phyloP scores from a whole-genome alignment of 2,888 invertebrate species.

The Quadriops clusia region DNA sequence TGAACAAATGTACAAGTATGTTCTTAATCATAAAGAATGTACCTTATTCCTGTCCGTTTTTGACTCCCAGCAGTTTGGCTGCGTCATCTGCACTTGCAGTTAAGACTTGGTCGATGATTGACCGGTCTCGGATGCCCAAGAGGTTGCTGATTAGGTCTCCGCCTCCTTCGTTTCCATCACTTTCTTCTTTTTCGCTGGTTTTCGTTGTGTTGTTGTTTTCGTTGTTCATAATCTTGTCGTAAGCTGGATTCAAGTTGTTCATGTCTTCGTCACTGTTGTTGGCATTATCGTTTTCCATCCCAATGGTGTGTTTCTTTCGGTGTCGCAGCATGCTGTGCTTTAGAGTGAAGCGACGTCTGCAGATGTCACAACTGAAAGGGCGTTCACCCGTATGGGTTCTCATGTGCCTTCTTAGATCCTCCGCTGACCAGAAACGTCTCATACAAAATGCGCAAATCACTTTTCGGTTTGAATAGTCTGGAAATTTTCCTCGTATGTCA shows the following conservation, averaged over 20 bases:
- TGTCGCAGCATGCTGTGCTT: slow-evolving; percentile 93
- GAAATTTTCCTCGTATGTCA: slow-evolving; percentile 66
- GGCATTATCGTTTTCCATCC: slow-evolving; percentile 32
- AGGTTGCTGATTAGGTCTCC: slow-evolving; percentile 80
- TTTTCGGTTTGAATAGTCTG: slow-evolving; percentile 78
- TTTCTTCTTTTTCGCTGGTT: slow-evolving; percentile 40
- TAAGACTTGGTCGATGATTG: slow-evolving; percentile 73
- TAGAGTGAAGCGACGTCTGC: slow-evolving; percentile 75
- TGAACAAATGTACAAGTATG: slow-evolving; percentile 1
- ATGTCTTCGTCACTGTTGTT: slow-evolving; percentile 37
- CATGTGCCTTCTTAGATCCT: slow-evolving; percentile 88
- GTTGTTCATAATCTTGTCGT: slow-evolving; percentile 36
- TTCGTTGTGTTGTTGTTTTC: slow-evolving; percentile 35
- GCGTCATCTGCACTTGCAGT: slow-evolving; percentile 77
- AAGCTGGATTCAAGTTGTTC: slow-evolving; percentile 12
- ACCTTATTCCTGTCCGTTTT: slow-evolving; percentile 33
- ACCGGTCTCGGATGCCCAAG: slow-evolving; percentile 75
- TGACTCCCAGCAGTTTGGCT: slow-evolving; percentile 73
- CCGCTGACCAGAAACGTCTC: slow-evolving; percentile 89
- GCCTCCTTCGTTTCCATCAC: slow-evolving; percentile 42
- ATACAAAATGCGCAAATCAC: slow-evolving; percentile 87
- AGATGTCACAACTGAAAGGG: slow-evolving; percentile 85
- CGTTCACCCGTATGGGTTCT: slow-evolving; percentile 86
- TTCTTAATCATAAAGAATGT: slow-evolving; percentile 13
- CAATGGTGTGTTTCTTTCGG: slow-evolving; percentile 67